phyloP scores from a whole-genome alignment of 2,888 invertebrate species.

The Scrobipalpa atriplicella region DNA sequence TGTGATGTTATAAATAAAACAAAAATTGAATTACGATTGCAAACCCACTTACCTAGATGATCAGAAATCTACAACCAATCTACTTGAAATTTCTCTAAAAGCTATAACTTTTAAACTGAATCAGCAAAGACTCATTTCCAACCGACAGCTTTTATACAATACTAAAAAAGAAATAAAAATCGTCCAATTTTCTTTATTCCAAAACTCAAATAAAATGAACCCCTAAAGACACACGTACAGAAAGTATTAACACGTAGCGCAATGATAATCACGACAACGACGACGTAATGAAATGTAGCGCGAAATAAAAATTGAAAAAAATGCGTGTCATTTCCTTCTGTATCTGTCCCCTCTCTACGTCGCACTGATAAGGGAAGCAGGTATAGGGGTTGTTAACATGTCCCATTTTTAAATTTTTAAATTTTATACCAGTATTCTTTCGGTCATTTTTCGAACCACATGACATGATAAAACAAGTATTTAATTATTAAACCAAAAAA shows the following conservation, averaged over 20 bases:
- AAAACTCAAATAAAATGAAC: conserved; percentile 6
- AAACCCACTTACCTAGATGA: background rate
- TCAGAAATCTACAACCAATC: too few relatives aligned
- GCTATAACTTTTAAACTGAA: background rate
- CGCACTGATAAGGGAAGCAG: conserved; percentile 73
- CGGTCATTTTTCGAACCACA: too few relatives aligned
- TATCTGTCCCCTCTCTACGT: conserved; percentile 56
- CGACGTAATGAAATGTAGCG: conserved; percentile 31
- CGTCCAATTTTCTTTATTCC: background rate
- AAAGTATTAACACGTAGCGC: conserved; percentile 15
- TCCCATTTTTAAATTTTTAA: background rate
- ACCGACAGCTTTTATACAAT: too few relatives aligned
- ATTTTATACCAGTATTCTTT: background rate
- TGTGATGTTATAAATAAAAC: too few relatives aligned
- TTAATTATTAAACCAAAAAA: too few relatives aligned
- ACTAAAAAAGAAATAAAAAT: background rate
- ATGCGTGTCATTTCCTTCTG: conserved; percentile 58
- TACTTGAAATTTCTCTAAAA: too few relatives aligned
- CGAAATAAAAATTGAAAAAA: conserved; percentile 41
- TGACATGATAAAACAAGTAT: too few relatives aligned
- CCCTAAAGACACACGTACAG: conserved; percentile 15
- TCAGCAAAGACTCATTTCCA: too few relatives aligned
- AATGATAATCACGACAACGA: conserved; percentile 13
- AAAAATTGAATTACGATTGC: background rate
- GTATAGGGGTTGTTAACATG: conserved; percentile 55